A percentile compares a stretch with the other conserved stretches of the same genome.
phyloP scores from a whole-genome alignment of 2,888 invertebrate genomes.

The Philereme transversata region DNA sequence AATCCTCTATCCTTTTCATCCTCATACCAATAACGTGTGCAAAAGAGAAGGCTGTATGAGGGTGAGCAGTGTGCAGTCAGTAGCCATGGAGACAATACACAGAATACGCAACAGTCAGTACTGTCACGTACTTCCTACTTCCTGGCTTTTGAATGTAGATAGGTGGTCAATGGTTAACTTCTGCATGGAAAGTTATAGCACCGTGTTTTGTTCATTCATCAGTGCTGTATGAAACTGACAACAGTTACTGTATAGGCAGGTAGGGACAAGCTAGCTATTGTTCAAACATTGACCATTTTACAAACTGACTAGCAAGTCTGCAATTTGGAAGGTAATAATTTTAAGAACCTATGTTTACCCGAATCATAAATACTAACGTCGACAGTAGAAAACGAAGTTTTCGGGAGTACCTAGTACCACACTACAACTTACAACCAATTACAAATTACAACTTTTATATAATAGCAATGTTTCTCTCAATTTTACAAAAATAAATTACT shows the following conservation, averaged over 20 bases:
- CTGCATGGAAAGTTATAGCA: constrained; percentile 45
- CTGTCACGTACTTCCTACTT: constrained; percentile 73
- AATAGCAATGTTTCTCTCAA: too few species aligned
- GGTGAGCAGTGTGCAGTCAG: constrained; percentile 39
- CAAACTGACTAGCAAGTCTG: too few species aligned
- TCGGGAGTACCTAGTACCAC: too few species aligned
- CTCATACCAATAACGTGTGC: constrained; percentile 11
- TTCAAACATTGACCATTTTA: background rate
- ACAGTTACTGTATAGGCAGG: background rate
- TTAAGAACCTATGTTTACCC: too few species aligned
- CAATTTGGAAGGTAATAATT: too few species aligned
- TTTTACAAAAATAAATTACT: too few species aligned
- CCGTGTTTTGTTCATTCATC: constrained; percentile 21
- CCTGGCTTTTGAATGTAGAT: constrained; percentile 65
- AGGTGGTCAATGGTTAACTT: constrained; percentile 53
- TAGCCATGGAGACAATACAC: constrained; percentile 59
- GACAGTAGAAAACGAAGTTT: too few species aligned
- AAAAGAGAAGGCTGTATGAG: constrained; percentile 18
- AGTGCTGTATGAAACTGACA: constrained; percentile 14
- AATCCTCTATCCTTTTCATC: constrained; percentile 19
- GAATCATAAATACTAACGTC: too few species aligned
- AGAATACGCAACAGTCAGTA: constrained; percentile 20
- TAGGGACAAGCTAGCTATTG: background rate
- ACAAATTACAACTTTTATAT: too few species aligned
- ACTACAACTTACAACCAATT: too few species aligned